Percentiles rank a stretch among this genome's conserved stretches.
These are phyloP conservation scores for Graptemys geographica DNA, from an alignment of 2,797 vertebrate species.

Conservation along the genomic window DNA sequence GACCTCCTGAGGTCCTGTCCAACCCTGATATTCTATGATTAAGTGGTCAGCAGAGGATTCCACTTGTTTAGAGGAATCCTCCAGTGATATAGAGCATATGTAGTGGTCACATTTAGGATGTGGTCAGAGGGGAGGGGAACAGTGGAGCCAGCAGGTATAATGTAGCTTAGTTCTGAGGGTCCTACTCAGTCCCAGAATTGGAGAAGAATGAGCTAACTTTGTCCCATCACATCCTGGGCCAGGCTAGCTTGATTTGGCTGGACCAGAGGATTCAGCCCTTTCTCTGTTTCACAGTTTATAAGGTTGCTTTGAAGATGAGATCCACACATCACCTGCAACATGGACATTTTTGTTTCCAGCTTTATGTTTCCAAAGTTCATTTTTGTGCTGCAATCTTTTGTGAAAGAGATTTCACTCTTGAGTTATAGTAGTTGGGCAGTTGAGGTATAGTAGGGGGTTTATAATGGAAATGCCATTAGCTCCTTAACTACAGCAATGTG, in stretches of 20 bases:
- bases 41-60: neutral
- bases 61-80: neutral
- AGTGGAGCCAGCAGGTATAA: neutral
- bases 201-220: neutral
- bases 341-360: neutral
- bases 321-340: neutral
- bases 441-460: neutral
- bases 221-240: rapidly evolving
- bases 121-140: neutral
- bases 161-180: neutral
- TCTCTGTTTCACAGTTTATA: neutral
- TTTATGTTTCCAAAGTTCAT: neutral
- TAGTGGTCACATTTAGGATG: neutral
- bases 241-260: neutral
- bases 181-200: rapidly evolving
- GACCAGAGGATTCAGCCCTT: neutral
- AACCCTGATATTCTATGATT: too few relatives aligned
- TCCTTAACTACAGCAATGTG: neutral
- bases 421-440: constrained; percentile 19
- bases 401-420: constrained; percentile 9
- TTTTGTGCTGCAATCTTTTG: neutral
- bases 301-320: neutral
- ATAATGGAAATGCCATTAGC: neutral
- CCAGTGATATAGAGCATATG: rapidly evolving
- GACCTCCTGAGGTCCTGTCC: too few relatives aligned